These are phyloP conservation scores for Etheostoma spectabile DNA, from an alignment of 2,113 vertebrate genomes.

Conservation along the genomic window DNA sequence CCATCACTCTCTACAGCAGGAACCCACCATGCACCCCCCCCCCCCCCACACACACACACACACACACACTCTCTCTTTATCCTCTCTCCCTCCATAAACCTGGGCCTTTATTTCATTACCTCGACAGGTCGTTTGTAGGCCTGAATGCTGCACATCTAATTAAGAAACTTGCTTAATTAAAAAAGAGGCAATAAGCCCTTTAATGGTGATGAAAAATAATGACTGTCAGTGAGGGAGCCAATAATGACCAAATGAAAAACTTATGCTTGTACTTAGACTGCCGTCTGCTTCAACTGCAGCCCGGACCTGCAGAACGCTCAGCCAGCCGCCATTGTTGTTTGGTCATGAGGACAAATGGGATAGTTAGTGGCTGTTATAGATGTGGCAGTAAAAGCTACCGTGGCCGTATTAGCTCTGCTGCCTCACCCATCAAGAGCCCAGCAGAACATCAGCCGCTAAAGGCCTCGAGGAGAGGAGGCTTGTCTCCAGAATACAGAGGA, in stretches of 20 bases:
- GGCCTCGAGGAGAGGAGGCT: conserved; percentile 60
- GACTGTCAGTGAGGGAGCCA: conserved; percentile 67
- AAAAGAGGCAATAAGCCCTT: conserved; percentile 78
- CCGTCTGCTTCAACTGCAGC: neutral
- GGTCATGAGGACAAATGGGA: conserved; percentile 73
- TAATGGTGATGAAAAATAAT: conserved; percentile 78
- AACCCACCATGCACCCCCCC: conserved; percentile 4
- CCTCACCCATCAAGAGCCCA: conserved; percentile 55
- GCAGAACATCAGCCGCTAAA: conserved; percentile 47
- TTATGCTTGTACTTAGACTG: neutral
- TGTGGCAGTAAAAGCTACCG: conserved; percentile 59
- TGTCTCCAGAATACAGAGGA: conserved; percentile 60
- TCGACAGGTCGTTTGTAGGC: conserved; percentile 67
- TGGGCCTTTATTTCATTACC: conserved; percentile 73
- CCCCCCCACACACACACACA: conserved; percentile 24
- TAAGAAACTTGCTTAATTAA: conserved; percentile 83
- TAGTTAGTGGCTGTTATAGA: conserved; percentile 69
- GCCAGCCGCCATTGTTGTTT: conserved; percentile 51
- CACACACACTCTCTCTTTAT: conserved; percentile 40
- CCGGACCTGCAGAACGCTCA: conserved; percentile 18
- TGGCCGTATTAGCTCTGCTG: conserved; percentile 53
- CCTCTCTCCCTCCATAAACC: conserved; percentile 62
- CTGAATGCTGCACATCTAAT: conserved; percentile 75
- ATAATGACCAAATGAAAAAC: conserved; percentile 79
- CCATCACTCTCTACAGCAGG: conserved; percentile 61